Evolutionary conservation across 2,113 vertebrate genomes (phyloP).

Genomic region (Melanerpes aurifrons): DNA sequence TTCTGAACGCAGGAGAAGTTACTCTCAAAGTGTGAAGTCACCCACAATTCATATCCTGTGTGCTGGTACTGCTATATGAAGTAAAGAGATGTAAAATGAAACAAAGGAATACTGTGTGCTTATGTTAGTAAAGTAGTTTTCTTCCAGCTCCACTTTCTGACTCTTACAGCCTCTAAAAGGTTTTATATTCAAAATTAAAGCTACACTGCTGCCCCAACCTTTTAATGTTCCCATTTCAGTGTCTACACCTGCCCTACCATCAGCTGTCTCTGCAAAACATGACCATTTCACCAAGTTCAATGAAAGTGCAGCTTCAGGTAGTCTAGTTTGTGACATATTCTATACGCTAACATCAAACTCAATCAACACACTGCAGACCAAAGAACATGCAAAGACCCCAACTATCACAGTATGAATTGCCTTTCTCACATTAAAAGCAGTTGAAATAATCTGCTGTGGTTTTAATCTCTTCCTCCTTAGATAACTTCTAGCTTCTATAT

Average conservation of each 20-base stretch:
- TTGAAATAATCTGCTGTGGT: accelerated
- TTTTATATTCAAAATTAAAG: not conserved
- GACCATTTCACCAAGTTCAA: not conserved
- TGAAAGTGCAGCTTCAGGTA: not conserved
- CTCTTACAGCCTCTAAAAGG: not conserved
- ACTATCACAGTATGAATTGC: not conserved
- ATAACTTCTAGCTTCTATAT: not conserved
- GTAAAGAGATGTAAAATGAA: not conserved
- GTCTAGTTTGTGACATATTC: not conserved
- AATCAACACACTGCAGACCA: not conserved
- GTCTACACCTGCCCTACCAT: not conserved
- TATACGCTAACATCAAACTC: not conserved
- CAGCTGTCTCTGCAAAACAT: not conserved
- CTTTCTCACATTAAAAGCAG: not conserved
- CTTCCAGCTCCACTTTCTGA: not conserved
- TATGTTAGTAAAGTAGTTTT: not conserved
- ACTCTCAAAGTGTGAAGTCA: not conserved
- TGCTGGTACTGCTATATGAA: not conserved
- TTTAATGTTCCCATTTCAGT: not conserved
- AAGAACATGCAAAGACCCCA: not conserved
- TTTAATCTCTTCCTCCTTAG: not conserved
- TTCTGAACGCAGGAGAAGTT: not conserved
- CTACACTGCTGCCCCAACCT: not conserved
- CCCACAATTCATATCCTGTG: not conserved
- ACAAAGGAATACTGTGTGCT: not conserved